These are phyloP conservation scores for Delia radicum DNA, from an alignment of 1,140 invertebrate genomes.

Conservation along the genomic window DNA sequence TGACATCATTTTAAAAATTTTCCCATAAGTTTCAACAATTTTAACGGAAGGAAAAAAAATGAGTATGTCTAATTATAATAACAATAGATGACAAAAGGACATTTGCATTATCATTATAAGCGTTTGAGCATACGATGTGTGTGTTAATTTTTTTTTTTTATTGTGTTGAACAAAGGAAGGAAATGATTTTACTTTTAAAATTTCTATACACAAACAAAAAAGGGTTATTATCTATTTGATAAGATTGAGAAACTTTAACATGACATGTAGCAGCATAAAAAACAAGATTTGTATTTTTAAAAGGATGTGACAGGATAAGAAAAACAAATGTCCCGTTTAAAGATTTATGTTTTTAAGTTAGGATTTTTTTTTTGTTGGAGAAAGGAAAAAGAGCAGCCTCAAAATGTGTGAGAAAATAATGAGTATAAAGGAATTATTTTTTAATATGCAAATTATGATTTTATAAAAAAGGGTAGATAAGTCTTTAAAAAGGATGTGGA, in stretches of 20 bases:
- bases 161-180: not conserved
- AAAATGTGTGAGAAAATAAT: not conserved
- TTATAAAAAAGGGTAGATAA: no score
- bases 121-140: not conserved
- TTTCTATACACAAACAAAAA: not conserved
- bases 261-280: not conserved
- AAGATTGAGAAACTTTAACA: not conserved
- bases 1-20: not conserved
- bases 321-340: not conserved
- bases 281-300: not conserved
- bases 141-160: not conserved
- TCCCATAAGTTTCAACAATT: not conserved
- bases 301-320: not conserved
- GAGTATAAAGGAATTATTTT: not conserved
- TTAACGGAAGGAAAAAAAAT: not conserved
- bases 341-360: not conserved
- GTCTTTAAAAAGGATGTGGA: not conserved
- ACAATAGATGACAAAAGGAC: conserved; percentile 3
- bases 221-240: conserved; percentile 1
- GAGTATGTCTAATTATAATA: conserved; percentile 12
- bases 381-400: not conserved
- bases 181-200: not conserved
- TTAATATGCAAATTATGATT: not conserved
- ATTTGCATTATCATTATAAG: conserved; percentile 13
- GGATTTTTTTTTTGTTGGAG: not conserved